A percentile compares a stretch with the other conserved stretches of the same genome.
Conservation (phyloP, 2,113 vertebrate species). For the Thinocorus orbignyianus region DNA sequence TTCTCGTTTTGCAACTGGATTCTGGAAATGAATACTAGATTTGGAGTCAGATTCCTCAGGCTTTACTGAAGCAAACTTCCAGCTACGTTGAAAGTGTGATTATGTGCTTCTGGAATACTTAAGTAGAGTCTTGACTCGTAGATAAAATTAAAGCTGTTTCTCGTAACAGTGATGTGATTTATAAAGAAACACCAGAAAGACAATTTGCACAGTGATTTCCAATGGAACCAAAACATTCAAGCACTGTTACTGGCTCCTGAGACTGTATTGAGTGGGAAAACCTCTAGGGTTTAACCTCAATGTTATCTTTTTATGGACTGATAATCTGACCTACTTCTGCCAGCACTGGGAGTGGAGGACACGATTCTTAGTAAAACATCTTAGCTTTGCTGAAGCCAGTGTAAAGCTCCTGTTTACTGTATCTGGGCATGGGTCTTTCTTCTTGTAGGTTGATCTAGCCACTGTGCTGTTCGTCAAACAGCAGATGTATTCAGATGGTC, state of each 20-base stretch:
- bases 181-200: neutral
- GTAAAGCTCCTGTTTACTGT: neutral
- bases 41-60: neutral
- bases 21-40: neutral
- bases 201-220: neutral
- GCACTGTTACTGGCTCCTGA: neutral
- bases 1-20: neutral
- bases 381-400: neutral
- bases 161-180: neutral
- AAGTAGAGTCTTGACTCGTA: neutral
- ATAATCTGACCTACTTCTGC: neutral
- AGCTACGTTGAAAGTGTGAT: neutral
- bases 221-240: rapidly evolving
- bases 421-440: neutral
- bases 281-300: neutral
- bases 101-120: neutral
- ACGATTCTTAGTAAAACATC: neutral
- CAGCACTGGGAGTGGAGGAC: neutral
- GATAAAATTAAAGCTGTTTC: neutral
- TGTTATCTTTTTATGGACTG: neutral
- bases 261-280: neutral
- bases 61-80: neutral
- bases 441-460: neutral
- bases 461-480: neutral
- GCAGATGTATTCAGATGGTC: neutral